These are phyloP conservation scores for Trachymyrmex septentrionalis DNA, from an alignment of 1,140 invertebrate genomes.

Conservation along the genomic window DNA sequence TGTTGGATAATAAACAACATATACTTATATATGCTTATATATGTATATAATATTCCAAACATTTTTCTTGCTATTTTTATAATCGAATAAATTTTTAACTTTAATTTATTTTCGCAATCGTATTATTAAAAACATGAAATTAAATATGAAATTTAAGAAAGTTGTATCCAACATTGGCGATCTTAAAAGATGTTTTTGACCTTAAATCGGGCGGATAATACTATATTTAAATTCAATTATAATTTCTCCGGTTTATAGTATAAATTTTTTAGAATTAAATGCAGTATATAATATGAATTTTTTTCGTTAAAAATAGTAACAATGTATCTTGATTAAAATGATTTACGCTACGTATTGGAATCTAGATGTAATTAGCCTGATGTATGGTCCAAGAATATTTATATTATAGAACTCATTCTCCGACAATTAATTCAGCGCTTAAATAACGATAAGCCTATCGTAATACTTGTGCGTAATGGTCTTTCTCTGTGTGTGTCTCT, in stretches of 20 bases:
- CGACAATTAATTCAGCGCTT: conserved; percentile 55
- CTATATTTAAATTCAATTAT: not conserved
- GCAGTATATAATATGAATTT: not conserved
- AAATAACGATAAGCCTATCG: conserved; percentile 66
- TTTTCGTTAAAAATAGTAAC: not conserved
- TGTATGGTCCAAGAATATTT: conserved; percentile 42
- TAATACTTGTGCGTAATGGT: conserved; percentile 85
- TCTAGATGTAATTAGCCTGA: not conserved
- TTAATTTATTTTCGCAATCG: not conserved
- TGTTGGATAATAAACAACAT: conserved; percentile 63
- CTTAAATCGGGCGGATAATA: conserved; percentile 18
- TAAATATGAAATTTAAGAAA: not conserved
- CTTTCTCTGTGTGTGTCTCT: conserved; percentile 87
- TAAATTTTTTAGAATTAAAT: conserved; percentile 1
- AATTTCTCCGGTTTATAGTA: not conserved
- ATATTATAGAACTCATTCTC: conserved; percentile 31
- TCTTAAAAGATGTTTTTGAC: conserved; percentile 9
- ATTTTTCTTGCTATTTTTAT: not conserved
- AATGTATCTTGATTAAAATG: not conserved
- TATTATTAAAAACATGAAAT: not conserved
- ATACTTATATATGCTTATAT: not conserved
- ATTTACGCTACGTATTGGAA: not conserved
- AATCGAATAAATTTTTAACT: not conserved
- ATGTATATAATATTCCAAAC: not conserved
- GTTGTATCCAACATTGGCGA: conserved; percentile 69